These are phyloP conservation scores for Pseudocheirus occidentalis DNA, from an alignment of 2,797 vertebrate genomes.

Conservation along the genomic window DNA sequence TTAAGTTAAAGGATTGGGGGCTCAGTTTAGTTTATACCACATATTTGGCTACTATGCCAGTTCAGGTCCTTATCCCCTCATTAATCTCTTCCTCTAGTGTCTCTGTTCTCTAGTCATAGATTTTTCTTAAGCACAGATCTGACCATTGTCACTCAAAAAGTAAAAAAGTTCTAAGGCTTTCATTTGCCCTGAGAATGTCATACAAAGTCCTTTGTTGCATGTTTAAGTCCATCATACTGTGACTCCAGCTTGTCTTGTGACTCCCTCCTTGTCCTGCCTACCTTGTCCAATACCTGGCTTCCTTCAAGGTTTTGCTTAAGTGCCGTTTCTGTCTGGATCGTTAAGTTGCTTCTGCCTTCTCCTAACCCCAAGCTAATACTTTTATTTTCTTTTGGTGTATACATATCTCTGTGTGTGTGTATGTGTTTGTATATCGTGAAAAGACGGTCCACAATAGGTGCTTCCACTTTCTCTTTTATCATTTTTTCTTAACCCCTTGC, in stretches of 20 bases:
- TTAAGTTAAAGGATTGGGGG: neutral
- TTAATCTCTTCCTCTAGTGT: neutral
- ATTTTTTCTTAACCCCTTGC: neutral
- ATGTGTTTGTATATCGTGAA: no score
- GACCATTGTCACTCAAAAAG: neutral
- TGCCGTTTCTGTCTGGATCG: neutral
- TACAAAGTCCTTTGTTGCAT: neutral
- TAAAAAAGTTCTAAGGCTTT: neutral
- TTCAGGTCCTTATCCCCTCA: neutral
- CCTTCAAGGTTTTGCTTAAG: neutral
- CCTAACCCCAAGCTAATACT: neutral
- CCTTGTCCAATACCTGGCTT: neutral
- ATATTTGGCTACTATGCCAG: neutral
- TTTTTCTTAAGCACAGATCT: neutral
- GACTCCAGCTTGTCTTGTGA: neutral
- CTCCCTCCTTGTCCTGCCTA: neutral
- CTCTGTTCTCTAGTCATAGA: neutral
- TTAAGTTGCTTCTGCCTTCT: neutral
- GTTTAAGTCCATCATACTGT: neutral
- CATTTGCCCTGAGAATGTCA: neutral
- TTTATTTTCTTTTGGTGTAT: neutral
- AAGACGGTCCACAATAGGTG: neutral
- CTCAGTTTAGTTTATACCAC: neutral
- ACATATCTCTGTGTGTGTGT: neutral
- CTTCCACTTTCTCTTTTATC: no score